phyloP scores from a whole-genome alignment of 2,888 invertebrate genomes.

The Hypena proboscidalis region DNA sequence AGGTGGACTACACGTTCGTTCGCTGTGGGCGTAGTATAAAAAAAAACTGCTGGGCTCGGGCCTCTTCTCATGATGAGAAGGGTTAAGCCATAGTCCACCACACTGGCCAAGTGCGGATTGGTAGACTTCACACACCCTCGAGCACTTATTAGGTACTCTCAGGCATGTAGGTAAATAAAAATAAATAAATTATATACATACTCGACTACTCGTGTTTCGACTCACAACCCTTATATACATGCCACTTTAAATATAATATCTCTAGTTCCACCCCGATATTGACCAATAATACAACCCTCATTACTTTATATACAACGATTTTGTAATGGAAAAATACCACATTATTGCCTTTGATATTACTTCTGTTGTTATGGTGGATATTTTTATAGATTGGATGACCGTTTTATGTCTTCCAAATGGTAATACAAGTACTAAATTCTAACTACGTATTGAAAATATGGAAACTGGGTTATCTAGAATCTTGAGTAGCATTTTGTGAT shows the following conservation, averaged over 20 bases:
- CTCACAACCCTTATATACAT: constrained; percentile 64
- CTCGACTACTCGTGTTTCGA: constrained; percentile 52
- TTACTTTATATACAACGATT: constrained; percentile 49
- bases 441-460: background rate
- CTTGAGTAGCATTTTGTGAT: no score
- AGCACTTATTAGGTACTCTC: no score
- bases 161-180: no score
- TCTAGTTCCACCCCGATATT: constrained; percentile 52
- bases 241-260: constrained; percentile 55
- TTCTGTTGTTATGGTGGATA: constrained; percentile 26
- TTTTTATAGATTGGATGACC: constrained; percentile 22
- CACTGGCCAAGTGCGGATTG: no score
- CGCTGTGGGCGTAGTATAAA: no score
- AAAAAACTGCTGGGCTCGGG: no score
- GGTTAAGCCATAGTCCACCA: no score
- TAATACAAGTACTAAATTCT: constrained; percentile 3
- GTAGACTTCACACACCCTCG: no score
- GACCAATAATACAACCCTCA: constrained; percentile 54
- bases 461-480: no score
- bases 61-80: no score
- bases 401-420: constrained; percentile 15
- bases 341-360: constrained; percentile 33
- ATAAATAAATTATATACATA: no score
- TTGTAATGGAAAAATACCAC: constrained; percentile 52
- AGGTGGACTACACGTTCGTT: no score